These are phyloP conservation scores for Pogonocichla stellata DNA, from an alignment of 2,113 vertebrate species.

Conservation along the genomic window DNA sequence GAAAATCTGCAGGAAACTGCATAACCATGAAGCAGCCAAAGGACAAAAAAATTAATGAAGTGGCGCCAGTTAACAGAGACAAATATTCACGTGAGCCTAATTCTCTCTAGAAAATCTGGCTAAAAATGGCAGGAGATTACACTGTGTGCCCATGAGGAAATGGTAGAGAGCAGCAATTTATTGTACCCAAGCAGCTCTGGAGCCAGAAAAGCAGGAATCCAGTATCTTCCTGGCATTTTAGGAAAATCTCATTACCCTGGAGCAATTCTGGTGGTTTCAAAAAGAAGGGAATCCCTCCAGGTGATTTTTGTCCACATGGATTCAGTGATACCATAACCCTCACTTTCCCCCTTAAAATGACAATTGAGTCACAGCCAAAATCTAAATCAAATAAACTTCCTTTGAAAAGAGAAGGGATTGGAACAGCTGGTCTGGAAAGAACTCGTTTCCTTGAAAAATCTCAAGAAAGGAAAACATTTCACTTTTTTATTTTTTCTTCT, in stretches of 20 bases:
- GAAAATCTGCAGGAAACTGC: background rate
- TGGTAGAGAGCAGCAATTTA: background rate
- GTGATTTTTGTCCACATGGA: background rate
- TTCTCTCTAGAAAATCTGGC: background rate
- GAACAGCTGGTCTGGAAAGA: slow-evolving; percentile 29
- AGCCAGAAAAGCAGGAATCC: background rate
- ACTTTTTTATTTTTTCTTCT: background rate
- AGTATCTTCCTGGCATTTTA: background rate
- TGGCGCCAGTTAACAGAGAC: background rate
- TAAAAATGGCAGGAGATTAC: background rate
- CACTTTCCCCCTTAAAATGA: slow-evolving; percentile 26
- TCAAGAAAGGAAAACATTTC: slow-evolving; percentile 38
- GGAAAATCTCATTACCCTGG: background rate
- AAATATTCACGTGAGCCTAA: background rate
- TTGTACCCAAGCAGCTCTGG: background rate
- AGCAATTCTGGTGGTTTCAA: background rate
- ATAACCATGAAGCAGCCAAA: background rate
- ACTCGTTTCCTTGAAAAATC: slow-evolving; percentile 38
- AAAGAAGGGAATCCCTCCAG: background rate
- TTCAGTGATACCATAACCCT: background rate
- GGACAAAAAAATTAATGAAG: background rate
- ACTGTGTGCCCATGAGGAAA: accelerated
- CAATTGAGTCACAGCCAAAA: background rate
- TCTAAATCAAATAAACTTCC: slow-evolving; percentile 22
- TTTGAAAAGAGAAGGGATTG: background rate